Evolutionary conservation across 2,888 invertebrate genomes (phyloP).

Genomic region (Clepsis dumicolana): DNA sequence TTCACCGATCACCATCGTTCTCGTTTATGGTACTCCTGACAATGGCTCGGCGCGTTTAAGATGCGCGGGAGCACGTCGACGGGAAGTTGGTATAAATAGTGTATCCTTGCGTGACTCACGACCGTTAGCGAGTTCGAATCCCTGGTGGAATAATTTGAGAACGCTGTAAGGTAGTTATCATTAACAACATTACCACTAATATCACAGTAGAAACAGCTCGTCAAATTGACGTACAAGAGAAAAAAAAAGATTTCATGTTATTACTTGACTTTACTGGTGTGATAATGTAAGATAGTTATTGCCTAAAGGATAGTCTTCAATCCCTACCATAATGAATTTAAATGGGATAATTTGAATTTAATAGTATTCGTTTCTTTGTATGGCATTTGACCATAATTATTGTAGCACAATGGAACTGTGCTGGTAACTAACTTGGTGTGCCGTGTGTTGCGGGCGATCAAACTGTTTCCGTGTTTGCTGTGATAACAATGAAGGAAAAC

Average conservation of each 20-base stretch:
- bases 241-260: no score
- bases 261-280: no score
- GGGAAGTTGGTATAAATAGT: slow-evolving; percentile 51
- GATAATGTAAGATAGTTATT: no score
- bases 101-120: slow-evolving; percentile 47
- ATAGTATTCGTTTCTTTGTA: no score
- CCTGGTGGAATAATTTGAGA: slow-evolving; percentile 30
- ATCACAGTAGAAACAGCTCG: no score
- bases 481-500: slow-evolving; percentile 1
- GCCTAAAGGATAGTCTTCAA: no score
- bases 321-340: no score
- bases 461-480: background rate
- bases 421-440: background rate
- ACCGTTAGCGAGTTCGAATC: slow-evolving; percentile 31
- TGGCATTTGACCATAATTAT: background rate
- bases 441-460: background rate
- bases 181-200: no score
- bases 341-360: no score
- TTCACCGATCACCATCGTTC: background rate
- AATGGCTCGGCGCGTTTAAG: slow-evolving; percentile 52
- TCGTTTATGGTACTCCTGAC: slow-evolving; percentile 20
- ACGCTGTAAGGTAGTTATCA: no score
- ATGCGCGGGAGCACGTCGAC: slow-evolving; percentile 58
- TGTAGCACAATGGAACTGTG: background rate
- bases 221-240: no score